Evolutionary conservation across 2,888 invertebrate genomes (phyloP).

Genomic region (Acronicta leporina): DNA sequence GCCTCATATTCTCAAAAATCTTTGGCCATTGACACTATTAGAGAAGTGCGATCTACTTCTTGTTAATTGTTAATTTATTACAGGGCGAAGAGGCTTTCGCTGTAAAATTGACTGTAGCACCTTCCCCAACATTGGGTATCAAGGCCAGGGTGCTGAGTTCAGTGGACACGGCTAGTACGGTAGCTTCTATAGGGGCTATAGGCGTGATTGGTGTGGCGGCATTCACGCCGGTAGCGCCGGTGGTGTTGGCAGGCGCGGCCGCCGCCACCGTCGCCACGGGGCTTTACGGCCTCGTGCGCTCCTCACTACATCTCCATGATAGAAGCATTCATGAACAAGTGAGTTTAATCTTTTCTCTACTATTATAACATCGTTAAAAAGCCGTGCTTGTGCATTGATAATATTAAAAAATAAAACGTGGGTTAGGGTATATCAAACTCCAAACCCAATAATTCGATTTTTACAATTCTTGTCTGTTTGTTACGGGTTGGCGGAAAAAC

Average conservation of each 20-base stretch:
- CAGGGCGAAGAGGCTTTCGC: slow-evolving; percentile 77
- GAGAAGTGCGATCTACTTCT: no score
- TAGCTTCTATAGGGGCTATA: slow-evolving; percentile 81
- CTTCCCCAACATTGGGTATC: slow-evolving; percentile 78
- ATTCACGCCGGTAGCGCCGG: slow-evolving; percentile 86
- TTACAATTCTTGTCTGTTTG: no score
- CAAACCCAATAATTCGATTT: no score
- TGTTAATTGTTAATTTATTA: slow-evolving; percentile 4
- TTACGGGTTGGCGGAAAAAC: no score
- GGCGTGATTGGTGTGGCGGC: slow-evolving; percentile 86
- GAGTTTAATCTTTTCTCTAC: no score
- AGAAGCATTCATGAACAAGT: slow-evolving; percentile 87
- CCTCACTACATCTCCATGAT: slow-evolving; percentile 83
- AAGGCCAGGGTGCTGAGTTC: slow-evolving; percentile 79
- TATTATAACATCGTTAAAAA: no score
- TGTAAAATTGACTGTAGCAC: slow-evolving; percentile 79
- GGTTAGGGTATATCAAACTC: no score
- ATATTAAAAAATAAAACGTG: no score
- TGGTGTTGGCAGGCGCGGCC: slow-evolving; percentile 82
- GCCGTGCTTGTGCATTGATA: no score
- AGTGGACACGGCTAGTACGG: slow-evolving; percentile 79
- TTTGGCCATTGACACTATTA: no score
- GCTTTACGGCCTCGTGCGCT: slow-evolving; percentile 85
- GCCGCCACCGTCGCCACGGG: slow-evolving; percentile 84
- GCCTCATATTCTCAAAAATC: no score